These are phyloP conservation scores for Urosaurus nigricauda DNA, from an alignment of 2,797 vertebrate species.

Conservation along the genomic window DNA sequence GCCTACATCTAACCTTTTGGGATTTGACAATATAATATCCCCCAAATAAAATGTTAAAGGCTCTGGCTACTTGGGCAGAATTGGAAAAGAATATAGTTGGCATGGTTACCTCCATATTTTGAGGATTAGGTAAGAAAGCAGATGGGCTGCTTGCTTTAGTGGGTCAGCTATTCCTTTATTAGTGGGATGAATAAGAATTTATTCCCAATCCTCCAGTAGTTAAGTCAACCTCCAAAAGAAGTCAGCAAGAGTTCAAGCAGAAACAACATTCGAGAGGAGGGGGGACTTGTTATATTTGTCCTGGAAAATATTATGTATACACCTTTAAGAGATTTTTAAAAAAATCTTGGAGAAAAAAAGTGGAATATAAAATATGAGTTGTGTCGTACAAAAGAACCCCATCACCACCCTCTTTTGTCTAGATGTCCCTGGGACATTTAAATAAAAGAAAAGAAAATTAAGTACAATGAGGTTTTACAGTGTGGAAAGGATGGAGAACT, in stretches of 20 bases:
- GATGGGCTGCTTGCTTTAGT: slow-evolving; percentile 68
- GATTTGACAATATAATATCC: slow-evolving; percentile 63
- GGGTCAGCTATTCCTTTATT: slow-evolving; percentile 60
- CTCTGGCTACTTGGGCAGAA: slow-evolving; percentile 69
- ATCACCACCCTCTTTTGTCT: too few relatives aligned
- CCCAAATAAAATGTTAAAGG: slow-evolving; percentile 45
- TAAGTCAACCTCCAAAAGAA: slow-evolving; percentile 48
- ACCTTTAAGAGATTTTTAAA: background rate
- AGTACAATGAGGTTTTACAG: background rate
- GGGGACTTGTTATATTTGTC: background rate
- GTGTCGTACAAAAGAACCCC: too few relatives aligned
- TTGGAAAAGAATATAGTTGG: slow-evolving; percentile 66
- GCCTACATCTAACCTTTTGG: slow-evolving; percentile 35
- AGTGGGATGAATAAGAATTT: slow-evolving; percentile 66
- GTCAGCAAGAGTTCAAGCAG: slow-evolving; percentile 40
- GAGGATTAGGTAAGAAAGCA: slow-evolving; percentile 67
- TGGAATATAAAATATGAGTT: background rate
- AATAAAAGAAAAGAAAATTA: background rate
- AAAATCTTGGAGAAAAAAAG: background rate
- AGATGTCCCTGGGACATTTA: too few relatives aligned
- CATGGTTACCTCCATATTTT: slow-evolving; percentile 64
- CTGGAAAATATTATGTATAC: slow-evolving; percentile 36
- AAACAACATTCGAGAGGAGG: background rate
- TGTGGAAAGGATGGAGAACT: background rate
- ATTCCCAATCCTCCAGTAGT: slow-evolving; percentile 27